Conservation (phyloP, 1,140 invertebrate species). For the Meloidogyne exigua region DNA sequence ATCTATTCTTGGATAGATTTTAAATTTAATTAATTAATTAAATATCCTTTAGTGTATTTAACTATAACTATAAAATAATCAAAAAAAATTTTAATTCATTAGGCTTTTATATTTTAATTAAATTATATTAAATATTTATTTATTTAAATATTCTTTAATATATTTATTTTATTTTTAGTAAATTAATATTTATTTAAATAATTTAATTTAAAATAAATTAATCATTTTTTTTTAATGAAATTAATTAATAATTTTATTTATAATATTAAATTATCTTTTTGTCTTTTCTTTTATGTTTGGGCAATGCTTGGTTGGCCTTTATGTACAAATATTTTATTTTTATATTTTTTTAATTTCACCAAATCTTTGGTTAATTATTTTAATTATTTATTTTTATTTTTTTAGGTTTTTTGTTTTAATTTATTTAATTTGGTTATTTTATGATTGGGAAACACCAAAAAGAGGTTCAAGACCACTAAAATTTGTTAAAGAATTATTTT, state of each 20-base stretch:
- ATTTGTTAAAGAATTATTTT: conserved; percentile 5
- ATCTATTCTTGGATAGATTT: too few relatives aligned
- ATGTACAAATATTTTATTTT: not conserved
- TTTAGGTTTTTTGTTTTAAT: not conserved
- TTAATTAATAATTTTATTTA: not conserved
- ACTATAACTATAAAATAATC: too few relatives aligned
- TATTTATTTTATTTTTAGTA: too few relatives aligned
- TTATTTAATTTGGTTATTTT: conserved; percentile 8
- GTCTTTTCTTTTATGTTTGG: not conserved
- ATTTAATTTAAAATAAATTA: not conserved
- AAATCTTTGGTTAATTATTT: not conserved
- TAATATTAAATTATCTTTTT: not conserved
- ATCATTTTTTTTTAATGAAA: not conserved
- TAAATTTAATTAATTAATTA: too few relatives aligned
- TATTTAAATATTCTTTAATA: too few relatives aligned
- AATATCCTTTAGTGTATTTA: too few relatives aligned
- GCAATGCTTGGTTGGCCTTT: not conserved
- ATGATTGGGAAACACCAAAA: conserved; percentile 15
- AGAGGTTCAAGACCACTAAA: conserved; percentile 2
- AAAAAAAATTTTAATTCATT: too few relatives aligned
- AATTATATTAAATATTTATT: too few relatives aligned
- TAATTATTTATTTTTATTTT: not conserved
- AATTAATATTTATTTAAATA: not conserved
- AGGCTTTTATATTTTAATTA: too few relatives aligned
- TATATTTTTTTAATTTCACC: not conserved